phyloP scores from a whole-genome alignment of 1,140 invertebrate species.

The Limonius californicus region DNA sequence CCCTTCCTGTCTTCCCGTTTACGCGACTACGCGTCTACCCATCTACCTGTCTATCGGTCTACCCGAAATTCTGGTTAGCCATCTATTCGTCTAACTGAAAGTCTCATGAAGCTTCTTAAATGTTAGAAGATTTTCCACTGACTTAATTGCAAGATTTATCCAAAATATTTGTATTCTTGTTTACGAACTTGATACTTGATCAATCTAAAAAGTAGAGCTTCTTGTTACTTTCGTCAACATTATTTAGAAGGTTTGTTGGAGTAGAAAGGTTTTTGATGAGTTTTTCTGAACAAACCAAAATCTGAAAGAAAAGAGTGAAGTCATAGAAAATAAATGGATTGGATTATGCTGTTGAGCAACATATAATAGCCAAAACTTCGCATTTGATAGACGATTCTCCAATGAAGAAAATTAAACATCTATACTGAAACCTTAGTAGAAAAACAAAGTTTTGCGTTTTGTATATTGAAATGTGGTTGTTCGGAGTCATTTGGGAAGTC shows the following conservation, averaged over 20 bases:
- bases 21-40: too few species aligned
- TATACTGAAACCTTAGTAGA: slow-evolving; percentile 26
- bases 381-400: slow-evolving; percentile 3
- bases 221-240: slow-evolving; percentile 35
- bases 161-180: slow-evolving; percentile 23
- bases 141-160: slow-evolving; percentile 19
- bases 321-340: slow-evolving; percentile 32
- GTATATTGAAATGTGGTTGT: slow-evolving; percentile 26
- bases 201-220: slow-evolving; percentile 30
- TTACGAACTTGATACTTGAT: slow-evolving; percentile 35
- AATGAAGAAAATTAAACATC: slow-evolving; percentile 18
- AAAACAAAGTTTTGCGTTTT: slow-evolving; percentile 29
- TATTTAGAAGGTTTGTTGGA: slow-evolving; percentile 35
- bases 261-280: slow-evolving; percentile 27
- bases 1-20: too few species aligned
- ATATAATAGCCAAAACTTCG: slow-evolving; percentile 25
- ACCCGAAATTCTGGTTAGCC: too few species aligned
- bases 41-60: too few species aligned
- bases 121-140: slow-evolving; percentile 34
- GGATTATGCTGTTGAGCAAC: slow-evolving; percentile 27
- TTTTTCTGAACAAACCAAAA: slow-evolving; percentile 39
- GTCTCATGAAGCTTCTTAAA: slow-evolving; percentile 38
- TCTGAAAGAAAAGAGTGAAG: slow-evolving; percentile 28
- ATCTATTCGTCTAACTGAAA: slow-evolving; percentile 33
- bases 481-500: slow-evolving; percentile 31